Evolutionary conservation across 2,797 vertebrate species (phyloP).

Genomic region (Melopsittacus undulatus): DNA sequence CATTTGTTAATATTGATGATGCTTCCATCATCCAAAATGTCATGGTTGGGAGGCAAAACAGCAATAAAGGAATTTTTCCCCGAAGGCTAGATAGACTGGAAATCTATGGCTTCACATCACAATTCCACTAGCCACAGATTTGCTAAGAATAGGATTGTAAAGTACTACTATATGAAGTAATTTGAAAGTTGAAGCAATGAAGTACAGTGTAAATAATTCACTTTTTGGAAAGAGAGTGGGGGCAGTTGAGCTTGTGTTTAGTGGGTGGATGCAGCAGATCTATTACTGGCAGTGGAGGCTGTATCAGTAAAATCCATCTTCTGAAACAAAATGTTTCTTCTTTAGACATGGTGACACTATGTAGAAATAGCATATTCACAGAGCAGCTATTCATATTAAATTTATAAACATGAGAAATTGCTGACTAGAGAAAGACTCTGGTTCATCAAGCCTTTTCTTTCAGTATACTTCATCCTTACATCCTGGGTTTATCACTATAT

Average conservation of each 20-base stretch:
- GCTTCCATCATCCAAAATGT: neutral
- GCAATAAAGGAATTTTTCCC: conserved; percentile 3
- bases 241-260: conserved; percentile 35
- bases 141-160: conserved; percentile 24
- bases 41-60: neutral
- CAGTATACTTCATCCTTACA: conserved; percentile 55
- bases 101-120: neutral
- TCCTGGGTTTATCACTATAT: conserved; percentile 63
- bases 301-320: conserved; percentile 66
- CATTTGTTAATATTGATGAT: neutral
- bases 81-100: neutral
- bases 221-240: conserved; percentile 32
- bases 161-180: conserved; percentile 38
- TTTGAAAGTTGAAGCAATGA: conserved; percentile 51
- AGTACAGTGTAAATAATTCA: conserved; percentile 51
- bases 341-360: conserved; percentile 69
- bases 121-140: conserved; percentile 8
- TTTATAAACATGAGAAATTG: conserved; percentile 60
- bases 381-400: conserved; percentile 53
- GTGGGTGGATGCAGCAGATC: conserved; percentile 61
- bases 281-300: conserved; percentile 67
- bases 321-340: conserved; percentile 71
- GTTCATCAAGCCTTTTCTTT: conserved; percentile 51
- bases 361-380: conserved; percentile 66
- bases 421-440: conserved; percentile 63